phyloP scores from a whole-genome alignment of 2,113 vertebrate genomes.

The Podarcis cretensis region DNA sequence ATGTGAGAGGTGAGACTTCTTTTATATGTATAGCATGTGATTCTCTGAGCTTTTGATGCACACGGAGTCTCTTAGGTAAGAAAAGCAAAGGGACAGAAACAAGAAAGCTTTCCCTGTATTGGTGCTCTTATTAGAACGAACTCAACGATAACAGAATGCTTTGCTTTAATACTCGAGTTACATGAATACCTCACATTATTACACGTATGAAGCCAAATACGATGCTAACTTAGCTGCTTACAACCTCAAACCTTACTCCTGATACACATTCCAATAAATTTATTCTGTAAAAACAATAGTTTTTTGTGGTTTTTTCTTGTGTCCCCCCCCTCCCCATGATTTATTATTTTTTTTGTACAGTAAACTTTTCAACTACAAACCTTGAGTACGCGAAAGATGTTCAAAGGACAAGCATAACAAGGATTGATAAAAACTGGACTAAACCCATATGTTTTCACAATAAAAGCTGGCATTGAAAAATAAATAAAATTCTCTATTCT shows the following conservation, averaged over 20 bases:
- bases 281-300: conserved; percentile 99
- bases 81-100: conserved; percentile 64
- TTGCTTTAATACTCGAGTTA: conserved; percentile 85
- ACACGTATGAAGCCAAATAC: conserved; percentile 83
- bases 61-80: conserved; percentile 61
- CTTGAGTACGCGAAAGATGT: conserved; percentile 88
- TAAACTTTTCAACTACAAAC: conserved; percentile 93
- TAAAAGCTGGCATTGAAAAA: conserved; percentile 87
- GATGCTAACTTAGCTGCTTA: conserved; percentile 81
- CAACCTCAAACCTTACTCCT: conserved; percentile 83
- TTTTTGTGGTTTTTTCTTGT: conserved; percentile 78
- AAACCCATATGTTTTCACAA: conserved; percentile 80
- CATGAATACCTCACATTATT: conserved; percentile 84
- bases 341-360: conserved; percentile 81
- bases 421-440: conserved; percentile 79
- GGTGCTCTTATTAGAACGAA: conserved; percentile 76
- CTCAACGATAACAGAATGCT: conserved; percentile 79
- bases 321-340: conserved; percentile 72
- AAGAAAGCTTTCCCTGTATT: conserved; percentile 77
- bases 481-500: conserved; percentile 86
- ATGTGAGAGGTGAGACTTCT: too few relatives aligned
- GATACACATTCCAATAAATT: conserved; percentile 93
- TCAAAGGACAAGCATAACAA: conserved; percentile 87
- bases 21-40: not conserved
- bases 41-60: conserved; percentile 11